Percentiles rank a stretch among this genome's conserved stretches.
Conservation (phyloP, 2,113 vertebrate genomes). For the Elephas maximus region DNA sequence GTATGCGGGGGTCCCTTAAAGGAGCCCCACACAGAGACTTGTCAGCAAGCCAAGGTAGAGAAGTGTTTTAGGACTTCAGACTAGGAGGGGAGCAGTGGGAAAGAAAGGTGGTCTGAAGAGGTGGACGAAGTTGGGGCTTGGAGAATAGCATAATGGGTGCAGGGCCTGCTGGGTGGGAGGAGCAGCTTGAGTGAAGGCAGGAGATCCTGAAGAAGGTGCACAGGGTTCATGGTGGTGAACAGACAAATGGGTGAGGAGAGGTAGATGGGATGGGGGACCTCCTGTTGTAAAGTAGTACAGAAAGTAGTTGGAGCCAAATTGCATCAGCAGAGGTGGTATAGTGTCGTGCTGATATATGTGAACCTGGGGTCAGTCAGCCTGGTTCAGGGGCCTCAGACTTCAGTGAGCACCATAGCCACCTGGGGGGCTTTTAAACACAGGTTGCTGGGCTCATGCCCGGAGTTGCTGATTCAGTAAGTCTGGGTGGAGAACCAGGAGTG, state of each 20-base stretch:
- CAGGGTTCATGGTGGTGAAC: background rate
- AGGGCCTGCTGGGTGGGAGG: background rate
- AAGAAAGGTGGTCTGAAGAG: background rate
- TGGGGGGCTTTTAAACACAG: background rate
- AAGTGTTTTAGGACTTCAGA: background rate
- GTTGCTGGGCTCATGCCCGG: background rate
- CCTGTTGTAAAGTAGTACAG: rapidly evolving
- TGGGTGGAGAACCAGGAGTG: background rate
- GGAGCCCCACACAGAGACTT: background rate
- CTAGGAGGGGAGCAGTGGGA: background rate
- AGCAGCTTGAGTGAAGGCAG: background rate
- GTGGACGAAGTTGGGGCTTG: background rate
- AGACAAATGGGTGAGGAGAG: background rate
- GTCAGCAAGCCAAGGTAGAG: background rate
- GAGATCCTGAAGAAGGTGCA: background rate
- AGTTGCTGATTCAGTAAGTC: background rate
- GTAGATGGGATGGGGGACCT: background rate
- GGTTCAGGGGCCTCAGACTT: background rate
- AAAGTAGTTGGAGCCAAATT: no score
- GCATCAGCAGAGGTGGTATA: rapidly evolving
- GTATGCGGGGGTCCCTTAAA: background rate
- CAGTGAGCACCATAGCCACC: background rate
- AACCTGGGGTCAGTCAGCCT: background rate
- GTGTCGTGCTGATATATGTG: rapidly evolving
- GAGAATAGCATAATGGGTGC: background rate